phyloP scores from a whole-genome alignment of 2,797 vertebrate genomes.

The Microctenopoma stevenorrisi region DNA sequence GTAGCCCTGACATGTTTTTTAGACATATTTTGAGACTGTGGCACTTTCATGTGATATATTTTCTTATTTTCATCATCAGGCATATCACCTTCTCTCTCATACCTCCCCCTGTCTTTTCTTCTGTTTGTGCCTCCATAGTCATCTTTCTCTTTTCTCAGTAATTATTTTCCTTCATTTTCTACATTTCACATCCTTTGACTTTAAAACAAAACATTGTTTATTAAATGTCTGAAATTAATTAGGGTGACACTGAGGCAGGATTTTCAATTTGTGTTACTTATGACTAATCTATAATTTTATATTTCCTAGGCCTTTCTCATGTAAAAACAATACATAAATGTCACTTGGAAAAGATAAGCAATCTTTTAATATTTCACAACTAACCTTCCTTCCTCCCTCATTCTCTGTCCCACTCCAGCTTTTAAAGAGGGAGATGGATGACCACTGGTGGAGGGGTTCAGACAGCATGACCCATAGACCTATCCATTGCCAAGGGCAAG shows the following conservation, averaged over 20 bases:
- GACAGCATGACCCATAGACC: conserved; percentile 74
- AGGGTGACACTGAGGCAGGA: neutral
- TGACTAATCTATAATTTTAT: neutral
- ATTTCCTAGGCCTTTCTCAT: neutral
- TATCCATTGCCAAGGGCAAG: conserved; percentile 85
- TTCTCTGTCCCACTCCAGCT: conserved; percentile 27
- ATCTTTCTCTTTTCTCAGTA: neutral
- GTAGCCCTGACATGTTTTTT: conserved; percentile 51
- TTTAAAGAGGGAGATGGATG: conserved; percentile 78
- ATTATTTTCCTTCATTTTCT: neutral
- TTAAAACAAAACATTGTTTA: neutral
- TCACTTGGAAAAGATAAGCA: conserved; percentile 23
- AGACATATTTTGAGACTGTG: conserved; percentile 12
- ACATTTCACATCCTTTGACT: neutral
- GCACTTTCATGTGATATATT: neutral
- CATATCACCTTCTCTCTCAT: conserved; percentile 31
- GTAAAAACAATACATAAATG: conserved; percentile 1
- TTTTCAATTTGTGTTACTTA: neutral
- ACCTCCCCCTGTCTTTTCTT: neutral
- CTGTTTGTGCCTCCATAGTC: neutral
- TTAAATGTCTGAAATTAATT: neutral
- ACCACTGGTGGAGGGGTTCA: conserved; percentile 72
- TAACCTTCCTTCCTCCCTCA: neutral
- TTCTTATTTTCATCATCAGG: conserved; percentile 32
- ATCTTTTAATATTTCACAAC: conserved; percentile 21